Evolutionary conservation across 1,140 invertebrate genomes (phyloP), one percentile per base, ranked within the genome.

Genomic region (Sycobia sp.): DNA sequence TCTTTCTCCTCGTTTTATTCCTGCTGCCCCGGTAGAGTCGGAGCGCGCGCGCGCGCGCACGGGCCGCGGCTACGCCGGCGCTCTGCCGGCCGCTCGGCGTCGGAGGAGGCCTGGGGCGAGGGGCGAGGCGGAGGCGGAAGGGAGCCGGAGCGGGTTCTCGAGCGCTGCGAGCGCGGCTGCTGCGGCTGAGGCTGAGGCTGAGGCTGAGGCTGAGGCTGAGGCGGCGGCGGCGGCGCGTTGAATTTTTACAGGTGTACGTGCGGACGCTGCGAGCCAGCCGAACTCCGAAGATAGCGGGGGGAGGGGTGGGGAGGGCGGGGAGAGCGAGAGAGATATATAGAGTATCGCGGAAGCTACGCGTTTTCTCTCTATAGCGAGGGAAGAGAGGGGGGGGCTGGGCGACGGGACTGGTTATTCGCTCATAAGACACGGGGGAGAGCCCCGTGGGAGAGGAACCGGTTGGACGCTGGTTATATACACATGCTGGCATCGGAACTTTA

Each of bases 401-500:
- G 62, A 54, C 65, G 47, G 62, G 65, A 60, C 66, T 69, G 67
- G 53, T 44, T 69, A 65, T 69, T 64, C 49, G n/a, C 16, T 46
- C 41, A 39, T 38, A 18, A n/a, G n/a, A n/a, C 34, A 41, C 27
- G 29, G 16, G 34, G 43, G 38, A 51, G 44, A 51, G 58, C 44
- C 55, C 53, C 57, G 58, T 56, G 56, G 49, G 67, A 58, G 54
- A 63, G 61, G 58, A 60, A 65, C 43, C 67, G 69, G 69, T 70
- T 72, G 70, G 66, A 49, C 66, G 61, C 61, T 69, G 69, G 70
- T 73, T 71, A 67, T 73, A 78, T 76, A 73, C 75, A 76, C 77
- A 77, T 78, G 74, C 75, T 71, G 72, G 74, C 74, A 75, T 65
- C 69, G n/a, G n/a, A n/a, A n/a, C n/a, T n/a, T n/a, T n/a, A n/a